Conservation (phyloP, 2,888 invertebrate genomes). For the Enoplolaimus lenunculus region DNA sequence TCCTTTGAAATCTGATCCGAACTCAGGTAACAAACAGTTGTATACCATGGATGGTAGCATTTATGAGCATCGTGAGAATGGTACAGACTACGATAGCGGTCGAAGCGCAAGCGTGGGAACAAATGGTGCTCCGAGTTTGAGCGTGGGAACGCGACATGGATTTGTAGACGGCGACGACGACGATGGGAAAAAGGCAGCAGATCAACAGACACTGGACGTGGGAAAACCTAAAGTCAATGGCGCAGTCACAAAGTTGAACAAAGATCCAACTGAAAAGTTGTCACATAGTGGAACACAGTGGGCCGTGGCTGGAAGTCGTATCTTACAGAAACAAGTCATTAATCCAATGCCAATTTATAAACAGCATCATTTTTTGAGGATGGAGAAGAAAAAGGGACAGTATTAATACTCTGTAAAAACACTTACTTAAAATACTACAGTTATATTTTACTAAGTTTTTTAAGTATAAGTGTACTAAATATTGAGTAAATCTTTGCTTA, state of each 20-base stretch:
- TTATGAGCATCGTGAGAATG: neutral
- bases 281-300: neutral
- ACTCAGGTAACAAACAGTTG: neutral
- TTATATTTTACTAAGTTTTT: no score
- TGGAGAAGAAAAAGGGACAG: slow-evolving; percentile 1
- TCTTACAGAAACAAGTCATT: slow-evolving; percentile 2
- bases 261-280: neutral
- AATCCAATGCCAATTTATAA: slow-evolving; percentile 1
- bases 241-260: no score
- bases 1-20: neutral
- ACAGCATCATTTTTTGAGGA: neutral
- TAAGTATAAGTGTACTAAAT: no score
- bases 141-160: no score
- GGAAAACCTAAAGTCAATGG: neutral
- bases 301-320: slow-evolving; percentile 7
- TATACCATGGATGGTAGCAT: neutral
- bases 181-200: neutral
- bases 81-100: no score
- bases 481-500: no score
- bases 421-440: neutral
- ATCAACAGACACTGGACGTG: no score
- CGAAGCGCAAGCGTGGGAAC: no score
- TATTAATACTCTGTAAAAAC: neutral
- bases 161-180: neutral
- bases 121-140: no score